These are phyloP conservation scores for Dascillus cervinus DNA, from an alignment of 2,888 invertebrate genomes.

Conservation along the genomic window DNA sequence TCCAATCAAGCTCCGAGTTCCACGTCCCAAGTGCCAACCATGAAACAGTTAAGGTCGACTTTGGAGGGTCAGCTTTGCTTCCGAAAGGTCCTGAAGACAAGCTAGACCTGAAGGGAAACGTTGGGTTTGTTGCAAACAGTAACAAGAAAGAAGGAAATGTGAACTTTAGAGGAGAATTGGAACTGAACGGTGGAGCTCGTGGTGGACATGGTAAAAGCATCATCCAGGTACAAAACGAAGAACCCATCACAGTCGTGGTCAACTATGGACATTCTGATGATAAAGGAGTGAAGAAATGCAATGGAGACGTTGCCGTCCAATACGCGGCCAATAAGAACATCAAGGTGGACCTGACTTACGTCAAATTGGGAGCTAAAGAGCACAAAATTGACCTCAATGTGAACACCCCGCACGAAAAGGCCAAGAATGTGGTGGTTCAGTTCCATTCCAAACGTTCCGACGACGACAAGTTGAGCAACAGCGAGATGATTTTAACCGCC, in stretches of 20 bases:
- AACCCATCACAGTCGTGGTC: slow-evolving; percentile 40
- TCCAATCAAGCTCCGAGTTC: too few species aligned
- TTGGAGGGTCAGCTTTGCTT: too few species aligned
- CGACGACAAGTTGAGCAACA: slow-evolving; percentile 29
- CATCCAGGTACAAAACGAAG: too few species aligned
- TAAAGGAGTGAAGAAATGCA: slow-evolving; percentile 22
- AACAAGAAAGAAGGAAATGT: too few species aligned
- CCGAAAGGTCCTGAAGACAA: too few species aligned
- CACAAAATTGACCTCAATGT: slow-evolving; percentile 41
- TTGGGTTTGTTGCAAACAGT: too few species aligned
- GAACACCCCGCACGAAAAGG: slow-evolving; percentile 44
- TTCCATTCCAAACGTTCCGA: slow-evolving; percentile 41
- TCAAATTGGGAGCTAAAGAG: slow-evolving; percentile 35
- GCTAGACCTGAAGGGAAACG: too few species aligned
- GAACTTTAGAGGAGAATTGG: too few species aligned
- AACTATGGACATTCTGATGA: slow-evolving; percentile 26
- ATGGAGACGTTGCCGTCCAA: slow-evolving; percentile 26
- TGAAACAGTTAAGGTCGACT: too few species aligned
- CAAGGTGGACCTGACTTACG: slow-evolving; percentile 35
- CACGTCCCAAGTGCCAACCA: too few species aligned
- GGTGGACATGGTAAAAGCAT: too few species aligned
- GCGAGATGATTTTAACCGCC: slow-evolving; percentile 44
- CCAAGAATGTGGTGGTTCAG: slow-evolving; percentile 45
- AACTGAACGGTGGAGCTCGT: too few species aligned
- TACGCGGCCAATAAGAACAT: slow-evolving; percentile 38